Conservation (phyloP, 2,888 invertebrate species). For the Nemapogon koenigi region DNA sequence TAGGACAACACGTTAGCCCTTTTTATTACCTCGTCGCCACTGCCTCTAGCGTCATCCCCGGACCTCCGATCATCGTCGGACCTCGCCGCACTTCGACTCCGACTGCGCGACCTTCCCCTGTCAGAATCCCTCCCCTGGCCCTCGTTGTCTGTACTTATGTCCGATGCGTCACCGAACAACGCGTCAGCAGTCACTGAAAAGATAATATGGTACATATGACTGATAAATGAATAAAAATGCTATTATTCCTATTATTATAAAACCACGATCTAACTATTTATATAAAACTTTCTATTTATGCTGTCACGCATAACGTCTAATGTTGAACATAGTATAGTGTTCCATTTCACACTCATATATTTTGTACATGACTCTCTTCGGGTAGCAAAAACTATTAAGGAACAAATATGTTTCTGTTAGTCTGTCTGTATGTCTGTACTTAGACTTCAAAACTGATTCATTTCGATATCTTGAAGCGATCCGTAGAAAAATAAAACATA, state of each 20-base stretch:
- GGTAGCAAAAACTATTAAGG: no score
- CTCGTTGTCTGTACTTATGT: constrained; percentile 89
- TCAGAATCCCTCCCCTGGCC: constrained; percentile 39
- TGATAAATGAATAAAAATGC: constrained; percentile 7
- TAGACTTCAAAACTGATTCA: no score
- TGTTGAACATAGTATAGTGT: no score
- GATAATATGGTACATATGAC: constrained; percentile 5
- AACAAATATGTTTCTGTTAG: no score
- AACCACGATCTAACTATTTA: no score
- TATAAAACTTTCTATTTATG: no score
- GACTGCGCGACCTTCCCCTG: constrained; percentile 28
- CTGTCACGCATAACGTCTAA: no score
- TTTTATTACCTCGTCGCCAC: constrained; percentile 41
- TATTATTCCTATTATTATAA: constrained; percentile 18
- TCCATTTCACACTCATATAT: no score
- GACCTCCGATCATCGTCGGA: constrained; percentile 44
- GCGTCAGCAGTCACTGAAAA: constrained; percentile 76
- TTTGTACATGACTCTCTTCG: no score
- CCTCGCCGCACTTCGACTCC: constrained; percentile 30
- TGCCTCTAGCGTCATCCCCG: constrained; percentile 52
- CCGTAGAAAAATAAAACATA: no score
- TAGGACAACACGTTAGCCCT: not conserved
- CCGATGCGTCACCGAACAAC: constrained; percentile 92
- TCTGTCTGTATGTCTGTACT: no score
- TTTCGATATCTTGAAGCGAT: no score